Evolutionary conservation across 2,888 invertebrate species (phyloP).

Genomic region (Melipona beecheii): DNA sequence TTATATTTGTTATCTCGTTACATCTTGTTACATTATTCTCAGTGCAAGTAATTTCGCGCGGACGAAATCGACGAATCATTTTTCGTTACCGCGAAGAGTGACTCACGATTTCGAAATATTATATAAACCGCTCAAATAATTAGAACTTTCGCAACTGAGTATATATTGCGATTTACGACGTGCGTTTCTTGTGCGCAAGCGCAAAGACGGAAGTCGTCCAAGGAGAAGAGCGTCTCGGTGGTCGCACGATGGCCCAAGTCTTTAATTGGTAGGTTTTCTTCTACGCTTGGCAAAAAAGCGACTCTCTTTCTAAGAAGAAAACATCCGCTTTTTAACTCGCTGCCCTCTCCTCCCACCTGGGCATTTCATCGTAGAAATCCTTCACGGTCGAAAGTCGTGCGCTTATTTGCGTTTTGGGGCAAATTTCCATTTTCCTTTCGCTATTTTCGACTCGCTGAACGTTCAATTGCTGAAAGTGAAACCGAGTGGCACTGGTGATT

Average conservation of each 20-base stretch:
- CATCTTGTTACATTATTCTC: no score
- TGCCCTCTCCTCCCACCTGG: background rate
- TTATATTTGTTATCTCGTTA: no score
- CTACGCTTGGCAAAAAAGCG: constrained; percentile 13
- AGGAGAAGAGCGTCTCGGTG: constrained; percentile 1
- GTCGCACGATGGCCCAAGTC: constrained; percentile 18
- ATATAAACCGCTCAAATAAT: no score
- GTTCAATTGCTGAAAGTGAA: no score
- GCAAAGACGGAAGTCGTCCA: background rate
- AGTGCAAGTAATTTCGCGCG: no score
- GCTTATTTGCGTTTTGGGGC: constrained; percentile 12
- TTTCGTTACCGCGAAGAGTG: no score
- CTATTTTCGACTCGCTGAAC: background rate
- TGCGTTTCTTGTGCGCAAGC: no score
- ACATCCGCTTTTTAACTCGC: constrained; percentile 23
- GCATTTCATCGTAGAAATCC: background rate
- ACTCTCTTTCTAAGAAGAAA: constrained; percentile 15
- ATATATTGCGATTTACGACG: no score
- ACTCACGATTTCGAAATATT: no score
- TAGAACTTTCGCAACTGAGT: no score
- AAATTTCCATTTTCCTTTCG: constrained; percentile 6
- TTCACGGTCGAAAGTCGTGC: constrained; percentile 2
- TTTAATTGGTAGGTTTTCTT: constrained; percentile 12
- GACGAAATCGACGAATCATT: no score
- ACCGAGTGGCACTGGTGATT: no score